Conservation (phyloP, 35 echinoderm and acorn worm species). For the Lytechinus pictus region DNA sequence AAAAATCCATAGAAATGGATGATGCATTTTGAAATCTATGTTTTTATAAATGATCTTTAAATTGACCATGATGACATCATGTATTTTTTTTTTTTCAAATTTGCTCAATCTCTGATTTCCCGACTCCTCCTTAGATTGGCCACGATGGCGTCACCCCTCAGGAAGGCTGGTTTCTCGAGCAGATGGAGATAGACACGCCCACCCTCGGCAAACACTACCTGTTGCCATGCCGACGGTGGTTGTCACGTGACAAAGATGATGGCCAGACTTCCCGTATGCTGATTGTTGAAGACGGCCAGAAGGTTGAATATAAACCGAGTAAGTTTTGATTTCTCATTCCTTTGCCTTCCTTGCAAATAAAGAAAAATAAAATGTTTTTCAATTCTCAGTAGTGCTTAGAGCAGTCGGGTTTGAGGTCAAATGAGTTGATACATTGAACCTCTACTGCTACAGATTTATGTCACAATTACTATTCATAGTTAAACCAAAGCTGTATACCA, state of each 20-base stretch:
- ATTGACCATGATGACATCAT: too few species aligned
- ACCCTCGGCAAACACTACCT: slow-evolving; percentile 90
- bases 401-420: too few species aligned
- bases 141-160: slow-evolving; percentile 91
- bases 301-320: slow-evolving; percentile 88
- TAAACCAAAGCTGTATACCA: too few species aligned
- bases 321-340: not conserved
- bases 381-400: too few species aligned
- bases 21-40: too few species aligned
- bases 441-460: too few species aligned
- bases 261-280: slow-evolving; percentile 81
- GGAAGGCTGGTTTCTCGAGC: slow-evolving; percentile 94
- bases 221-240: slow-evolving; percentile 93
- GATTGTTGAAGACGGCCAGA: slow-evolving; percentile 77
- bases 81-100: not conserved
- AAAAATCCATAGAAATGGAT: too few species aligned
- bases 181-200: slow-evolving; percentile 93
- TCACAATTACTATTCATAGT: too few species aligned
- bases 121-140: slow-evolving; percentile 63
- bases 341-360: not conserved
- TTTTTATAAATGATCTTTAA: too few species aligned
- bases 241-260: slow-evolving; percentile 97
- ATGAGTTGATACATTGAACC: too few species aligned
- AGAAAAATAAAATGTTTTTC: too few species aligned
- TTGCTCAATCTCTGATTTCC: not conserved